Conservation (phyloP, 1,140 invertebrate species). For the Drusus annulatus region DNA sequence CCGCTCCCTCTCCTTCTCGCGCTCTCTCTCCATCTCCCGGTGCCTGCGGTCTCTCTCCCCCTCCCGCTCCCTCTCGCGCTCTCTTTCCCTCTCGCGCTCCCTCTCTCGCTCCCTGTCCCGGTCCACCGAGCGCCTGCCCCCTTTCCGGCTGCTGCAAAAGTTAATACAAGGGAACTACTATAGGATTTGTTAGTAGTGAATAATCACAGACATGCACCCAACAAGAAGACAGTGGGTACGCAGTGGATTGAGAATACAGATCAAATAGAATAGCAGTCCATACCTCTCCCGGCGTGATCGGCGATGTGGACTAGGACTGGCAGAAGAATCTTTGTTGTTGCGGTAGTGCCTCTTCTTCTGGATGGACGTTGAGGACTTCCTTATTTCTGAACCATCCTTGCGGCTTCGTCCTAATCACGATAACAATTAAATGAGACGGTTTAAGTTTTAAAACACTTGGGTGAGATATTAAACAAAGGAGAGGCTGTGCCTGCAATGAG, state of each 20-base stretch:
- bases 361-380: constrained; percentile 55
- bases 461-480: no score
- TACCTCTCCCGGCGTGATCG: constrained; percentile 70
- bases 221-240: no score
- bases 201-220: no score
- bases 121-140: constrained; percentile 49
- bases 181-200: no score
- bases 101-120: constrained; percentile 62
- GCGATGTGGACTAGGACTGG: constrained; percentile 72
- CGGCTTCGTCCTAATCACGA: constrained; percentile 49
- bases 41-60: constrained; percentile 64
- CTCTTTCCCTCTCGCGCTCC: constrained; percentile 65
- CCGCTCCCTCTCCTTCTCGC: constrained; percentile 68
- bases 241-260: no score
- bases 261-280: neutral
- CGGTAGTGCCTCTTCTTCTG: constrained; percentile 83
- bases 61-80: constrained; percentile 66
- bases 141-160: constrained; percentile 48
- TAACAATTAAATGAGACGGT: neutral
- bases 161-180: no score
- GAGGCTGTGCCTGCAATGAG: no score
- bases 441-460: no score
- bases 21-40: constrained; percentile 64
- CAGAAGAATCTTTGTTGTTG: constrained; percentile 86
- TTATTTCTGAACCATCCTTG: constrained; percentile 53